Evolutionary conservation across 2,797 vertebrate genomes (phyloP), one percentile per base, ranked within the genome.

Genomic region (Alfaro cultratus): DNA sequence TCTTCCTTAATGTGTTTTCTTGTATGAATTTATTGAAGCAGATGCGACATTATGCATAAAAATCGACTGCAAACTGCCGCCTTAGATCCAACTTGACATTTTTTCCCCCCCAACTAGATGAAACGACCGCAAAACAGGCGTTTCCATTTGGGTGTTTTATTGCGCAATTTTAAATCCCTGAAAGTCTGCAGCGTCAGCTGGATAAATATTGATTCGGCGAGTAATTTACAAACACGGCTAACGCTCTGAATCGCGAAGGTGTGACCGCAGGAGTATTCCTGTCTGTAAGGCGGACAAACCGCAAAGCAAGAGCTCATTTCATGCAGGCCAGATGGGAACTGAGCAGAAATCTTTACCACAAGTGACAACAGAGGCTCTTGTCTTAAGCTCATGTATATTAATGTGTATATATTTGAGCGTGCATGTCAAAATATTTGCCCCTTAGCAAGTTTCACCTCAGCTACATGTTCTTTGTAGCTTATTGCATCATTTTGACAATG

Each of bases 291-390:
- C 73, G 70, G 80, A 39, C 43, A 34, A 80, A 82, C 41, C 74
- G 10, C 16, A 82, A 80, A 83, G 0, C 81, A 70, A 13, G 43
- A 9, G 2, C 0, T 36, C 8, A 8, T 46, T 75, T 80, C 4
- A 77, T 86, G 39, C 79, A 36, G 73, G 18, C 67, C 77, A 77
- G 70, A 57, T 5, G 39, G 68, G 73, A 85, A 64, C n/a, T 3
- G 15, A 10, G n/a, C 26, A 57, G n/a, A 77, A 76, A 85, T 87
- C 71, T 68, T 23, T 77, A 62, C 57, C 68, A 39, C 62, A 39
- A 73, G 21, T 60, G 73, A 82, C 64, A 75, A 36, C 5, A 60
- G 51, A 39, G 36, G 23, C 49, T 39, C 34, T 18, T 16, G 68
- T n/a, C 2, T 71, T 71, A 29, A n/a, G 26, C 68, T 71, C 41